phyloP scores from a whole-genome alignment of 2,113 vertebrate species.

The Rhinoderma darwinii region DNA sequence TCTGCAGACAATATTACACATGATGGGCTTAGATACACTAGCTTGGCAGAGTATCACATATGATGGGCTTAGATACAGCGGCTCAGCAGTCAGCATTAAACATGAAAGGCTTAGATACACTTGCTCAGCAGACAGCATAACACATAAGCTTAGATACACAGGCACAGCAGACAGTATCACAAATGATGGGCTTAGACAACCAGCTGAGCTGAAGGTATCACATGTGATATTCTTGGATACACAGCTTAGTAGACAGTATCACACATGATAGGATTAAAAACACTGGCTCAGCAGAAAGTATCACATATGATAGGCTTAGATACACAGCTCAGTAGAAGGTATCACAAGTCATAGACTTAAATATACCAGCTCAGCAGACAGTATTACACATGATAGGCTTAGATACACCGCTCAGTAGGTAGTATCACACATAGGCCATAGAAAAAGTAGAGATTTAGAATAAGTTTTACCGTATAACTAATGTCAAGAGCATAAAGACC shows the following conservation, averaged over 20 bases:
- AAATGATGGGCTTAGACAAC: no score
- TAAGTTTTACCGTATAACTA: background rate
- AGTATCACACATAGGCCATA: background rate
- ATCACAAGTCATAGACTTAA: background rate
- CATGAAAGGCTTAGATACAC: background rate
- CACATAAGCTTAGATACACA: background rate
- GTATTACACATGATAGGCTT: background rate
- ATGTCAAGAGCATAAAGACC: background rate
- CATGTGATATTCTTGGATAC: no score
- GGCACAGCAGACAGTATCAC: background rate
- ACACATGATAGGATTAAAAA: no score
- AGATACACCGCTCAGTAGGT: background rate
- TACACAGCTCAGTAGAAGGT: background rate
- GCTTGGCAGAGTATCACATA: background rate
- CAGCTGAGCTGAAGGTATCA: no score
- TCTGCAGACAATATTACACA: background rate
- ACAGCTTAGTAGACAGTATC: no score
- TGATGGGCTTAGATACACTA: background rate
- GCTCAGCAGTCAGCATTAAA: background rate
- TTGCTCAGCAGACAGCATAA: background rate
- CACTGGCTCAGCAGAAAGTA: no score
- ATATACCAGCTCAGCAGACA: background rate
- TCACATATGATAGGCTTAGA: background rate
- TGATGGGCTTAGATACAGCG: background rate
- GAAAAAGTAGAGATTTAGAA: background rate